Evolutionary conservation across 2,113 vertebrate genomes (phyloP).

Genomic region (Phodopus roborovskii): DNA sequence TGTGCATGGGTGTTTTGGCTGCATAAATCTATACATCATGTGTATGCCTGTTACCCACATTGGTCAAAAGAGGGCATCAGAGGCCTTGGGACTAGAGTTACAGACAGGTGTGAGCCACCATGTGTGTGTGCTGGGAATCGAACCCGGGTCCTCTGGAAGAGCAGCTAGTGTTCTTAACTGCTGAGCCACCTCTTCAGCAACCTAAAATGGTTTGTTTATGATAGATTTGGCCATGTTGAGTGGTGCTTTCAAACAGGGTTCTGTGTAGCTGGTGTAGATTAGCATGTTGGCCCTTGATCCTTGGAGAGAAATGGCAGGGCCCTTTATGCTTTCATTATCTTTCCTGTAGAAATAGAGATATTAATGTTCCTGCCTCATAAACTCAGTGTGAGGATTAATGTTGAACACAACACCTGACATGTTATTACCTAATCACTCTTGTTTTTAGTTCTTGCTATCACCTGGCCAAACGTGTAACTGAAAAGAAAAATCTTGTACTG

Average conservation of each 20-base stretch:
- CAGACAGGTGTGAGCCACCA: background rate
- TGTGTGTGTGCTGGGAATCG: background rate
- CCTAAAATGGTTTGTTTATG: background rate
- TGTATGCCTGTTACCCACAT: too few relatives aligned
- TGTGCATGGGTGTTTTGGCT: too few relatives aligned
- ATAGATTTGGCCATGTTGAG: background rate
- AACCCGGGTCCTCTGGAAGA: background rate
- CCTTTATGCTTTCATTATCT: background rate
- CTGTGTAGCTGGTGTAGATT: background rate
- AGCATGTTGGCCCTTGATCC: background rate
- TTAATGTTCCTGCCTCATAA: background rate
- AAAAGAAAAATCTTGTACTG: background rate
- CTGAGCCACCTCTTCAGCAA: background rate
- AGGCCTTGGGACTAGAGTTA: background rate
- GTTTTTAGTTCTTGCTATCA: background rate
- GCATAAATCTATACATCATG: too few relatives aligned
- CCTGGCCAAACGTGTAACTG: background rate
- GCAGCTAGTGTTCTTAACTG: background rate
- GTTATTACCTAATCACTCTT: background rate
- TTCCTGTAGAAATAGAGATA: background rate
- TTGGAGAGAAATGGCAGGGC: too few relatives aligned
- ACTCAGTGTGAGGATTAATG: background rate
- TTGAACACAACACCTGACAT: background rate
- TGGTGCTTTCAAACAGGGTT: background rate
- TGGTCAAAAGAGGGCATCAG: too few relatives aligned